Base-by-base conservation (phyloP, 2,797 vertebrate genomes). In the Pipistrellus pipistrellus region DNA sequence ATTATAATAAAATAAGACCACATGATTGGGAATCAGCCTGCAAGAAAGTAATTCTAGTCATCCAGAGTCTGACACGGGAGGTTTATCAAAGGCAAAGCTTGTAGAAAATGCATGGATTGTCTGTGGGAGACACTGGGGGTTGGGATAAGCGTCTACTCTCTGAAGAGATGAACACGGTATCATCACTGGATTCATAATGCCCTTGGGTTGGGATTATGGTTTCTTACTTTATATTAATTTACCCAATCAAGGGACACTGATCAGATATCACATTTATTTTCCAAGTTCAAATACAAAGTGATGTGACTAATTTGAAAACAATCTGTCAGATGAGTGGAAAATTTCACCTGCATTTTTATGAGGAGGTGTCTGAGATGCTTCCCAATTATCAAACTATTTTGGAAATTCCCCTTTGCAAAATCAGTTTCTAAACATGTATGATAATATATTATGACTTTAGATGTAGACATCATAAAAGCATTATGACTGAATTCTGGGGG, bases 1-100 rank as follows among this genome's bases (percentile, higher is more conserved):
- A 96, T 95, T 95, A 73, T 92, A 96, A 91, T 96, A 80, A 96
- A 95, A 92, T 92, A 95, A 96, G 73, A 87, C 46, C 83, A 83
- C 46, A 85, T 77, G 55, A 93, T 93, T 44, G 0, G 62, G 35
- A 96, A 76, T 92, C 44, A 14, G 41, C 32, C 62, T 77, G 62
- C 35, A 80, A 68, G 76, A 89, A 95, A 30, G 62, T 93, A 96
- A 91, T 92, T 88, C 82, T 81, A 69, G 21, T 81, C 75, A 90
- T 87, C 38, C 72, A 89, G 53, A 87, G 44, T 53, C 75, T 35
- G n/a, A 69, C 59, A 66, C 0, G 0, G 93, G 66, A 86, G 30
- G 53, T 57, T 80, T 83, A 82, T 93, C 77, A 94, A 82, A 90
- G 46, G n/a, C 14, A 80, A 46, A 10, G 1, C 55, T 81, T 91